Percentiles rank a stretch among this genome's conserved stretches.
phyloP scores from a whole-genome alignment of 2,113 vertebrate species.

The Scopus umbretta region DNA sequence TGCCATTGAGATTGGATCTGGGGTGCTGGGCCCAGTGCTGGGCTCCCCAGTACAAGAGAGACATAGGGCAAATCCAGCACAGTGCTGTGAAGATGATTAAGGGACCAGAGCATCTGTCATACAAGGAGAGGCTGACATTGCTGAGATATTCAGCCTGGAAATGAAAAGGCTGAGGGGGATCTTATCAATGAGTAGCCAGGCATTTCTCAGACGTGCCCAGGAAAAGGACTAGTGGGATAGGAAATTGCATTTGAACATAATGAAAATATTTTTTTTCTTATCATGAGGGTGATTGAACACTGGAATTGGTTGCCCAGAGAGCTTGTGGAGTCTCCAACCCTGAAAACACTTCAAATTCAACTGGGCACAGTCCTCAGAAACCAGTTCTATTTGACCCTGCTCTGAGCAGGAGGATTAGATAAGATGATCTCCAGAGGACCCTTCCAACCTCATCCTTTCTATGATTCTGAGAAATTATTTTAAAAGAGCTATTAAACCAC shows the following conservation, averaged over 20 bases:
- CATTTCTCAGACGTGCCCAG: neutral
- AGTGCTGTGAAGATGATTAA: neutral
- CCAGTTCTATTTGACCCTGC: neutral
- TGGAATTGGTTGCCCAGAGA: neutral
- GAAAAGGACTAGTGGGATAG: neutral
- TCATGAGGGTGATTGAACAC: neutral
- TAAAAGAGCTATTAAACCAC: neutral
- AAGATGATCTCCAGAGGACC: neutral
- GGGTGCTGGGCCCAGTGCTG: neutral
- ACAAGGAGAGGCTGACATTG: neutral
- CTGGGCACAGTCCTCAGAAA: neutral
- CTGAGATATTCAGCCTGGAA: neutral
- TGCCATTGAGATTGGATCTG: neutral
- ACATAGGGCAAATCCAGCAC: neutral
- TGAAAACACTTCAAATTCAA: neutral
- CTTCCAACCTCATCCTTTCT: neutral
- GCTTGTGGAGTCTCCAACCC: neutral
- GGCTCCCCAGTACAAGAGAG: neutral
- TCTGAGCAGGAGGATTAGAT: neutral
- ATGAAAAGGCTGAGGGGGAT: neutral
- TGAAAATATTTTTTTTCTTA: neutral
- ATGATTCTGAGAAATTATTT: neutral
- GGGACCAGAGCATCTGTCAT: neutral
- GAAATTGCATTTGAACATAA: neutral
- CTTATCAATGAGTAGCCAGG: neutral